Evolutionary conservation across 2,888 invertebrate species (phyloP), one percentile per base, ranked within the genome.

Genomic region (Drosophila subsilvestris): DNA sequence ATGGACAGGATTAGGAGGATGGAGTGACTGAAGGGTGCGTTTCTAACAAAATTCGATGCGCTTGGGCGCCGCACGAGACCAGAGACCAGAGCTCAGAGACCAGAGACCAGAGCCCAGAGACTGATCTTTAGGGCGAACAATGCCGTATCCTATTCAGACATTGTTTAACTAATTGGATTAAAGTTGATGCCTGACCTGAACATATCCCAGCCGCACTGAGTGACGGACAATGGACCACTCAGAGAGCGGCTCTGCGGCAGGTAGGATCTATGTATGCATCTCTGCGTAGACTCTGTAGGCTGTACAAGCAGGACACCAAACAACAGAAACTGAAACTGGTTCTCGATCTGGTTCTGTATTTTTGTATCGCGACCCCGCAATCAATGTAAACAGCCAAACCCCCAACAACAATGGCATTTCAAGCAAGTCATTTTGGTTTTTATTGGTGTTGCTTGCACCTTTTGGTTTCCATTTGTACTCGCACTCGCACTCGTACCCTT

Each of bases 101-200:
- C n/a, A 20, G 20, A 22, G 54, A 29, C 29, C 48, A n/a, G 29
- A 25, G 5, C 56, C 66, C 66, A 67, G 14, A 37, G 37, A 37
- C 14, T 37, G 37, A 37, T 37, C 37, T 37, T n/a, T 37, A 45
- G 27, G 45, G 29, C 53, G 32, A 43, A 59, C 57, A 53, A 55
- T 67, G 63, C 43, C 55, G 10, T 47, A 17, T 32, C 73, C 27
- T 48, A 32, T 12, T 32, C 49, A 25, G 50, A 61, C 37, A 83
- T 88, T 83, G 83, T 83, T 69, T 68, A 83, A 83, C 83, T 83
- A 83, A 83, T 83, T 83, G 83, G 83, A 83, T 83, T 83, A 83
- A 70, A 76, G 50, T 83, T 83, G 86, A 88, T 88, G 83, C 78
- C 78, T 69, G 78, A 76, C 80, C 79, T 43, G 67, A 27, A 29